Percentiles rank a stretch among this genome's conserved stretches.
Evolutionary conservation across 37 sponge, comb jelly and placozoan species (phyloP).

Genomic region (Oopsacas minuta): DNA sequence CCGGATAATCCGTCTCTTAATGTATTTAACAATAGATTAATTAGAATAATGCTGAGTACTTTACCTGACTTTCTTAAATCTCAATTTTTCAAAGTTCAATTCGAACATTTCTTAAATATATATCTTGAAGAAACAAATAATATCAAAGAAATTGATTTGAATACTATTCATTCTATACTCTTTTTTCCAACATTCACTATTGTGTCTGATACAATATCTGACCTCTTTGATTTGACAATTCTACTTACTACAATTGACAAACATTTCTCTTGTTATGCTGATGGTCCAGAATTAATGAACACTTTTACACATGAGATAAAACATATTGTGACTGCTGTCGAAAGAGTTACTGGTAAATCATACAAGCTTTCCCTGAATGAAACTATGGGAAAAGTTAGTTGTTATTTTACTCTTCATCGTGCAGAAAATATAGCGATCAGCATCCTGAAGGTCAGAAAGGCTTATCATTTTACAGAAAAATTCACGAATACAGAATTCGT

Average conservation of each 20-base stretch:
- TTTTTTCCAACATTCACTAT: not conserved
- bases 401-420: not conserved
- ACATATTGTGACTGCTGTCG: no score
- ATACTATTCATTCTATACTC: not conserved
- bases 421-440: not conserved
- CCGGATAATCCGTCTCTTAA: not conserved
- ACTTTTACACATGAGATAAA: no score
- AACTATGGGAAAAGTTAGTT: not conserved
- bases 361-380: no score
- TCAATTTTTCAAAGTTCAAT: not conserved
- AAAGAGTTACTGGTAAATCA: no score
- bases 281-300: not conserved
- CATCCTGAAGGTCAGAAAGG: not conserved
- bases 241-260: not conserved
- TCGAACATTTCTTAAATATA: not conserved
- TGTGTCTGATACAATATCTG: not conserved
- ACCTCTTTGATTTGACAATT: not conserved
- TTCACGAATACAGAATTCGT: not conserved
- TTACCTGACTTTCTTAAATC: not conserved
- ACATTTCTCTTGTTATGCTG: not conserved
- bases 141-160: not conserved
- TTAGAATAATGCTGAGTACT: not conserved
- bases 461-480: not conserved
- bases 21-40: not conserved
- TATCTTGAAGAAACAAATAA: not conserved